Evolutionary conservation across 2,797 vertebrate genomes (phyloP).

Genomic region (Vipera ursinii): DNA sequence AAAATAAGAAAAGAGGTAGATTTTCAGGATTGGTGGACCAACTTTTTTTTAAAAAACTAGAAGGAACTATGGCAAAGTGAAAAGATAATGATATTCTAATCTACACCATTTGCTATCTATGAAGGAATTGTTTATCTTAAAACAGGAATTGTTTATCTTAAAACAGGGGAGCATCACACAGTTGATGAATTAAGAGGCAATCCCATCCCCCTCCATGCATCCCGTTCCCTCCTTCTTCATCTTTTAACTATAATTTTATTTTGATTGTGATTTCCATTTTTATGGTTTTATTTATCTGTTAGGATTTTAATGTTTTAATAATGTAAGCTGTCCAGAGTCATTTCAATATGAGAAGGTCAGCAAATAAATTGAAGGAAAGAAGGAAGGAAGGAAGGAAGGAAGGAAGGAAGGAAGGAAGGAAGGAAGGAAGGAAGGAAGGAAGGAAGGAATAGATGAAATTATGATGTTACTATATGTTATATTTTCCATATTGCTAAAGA

Average conservation of each 20-base stretch:
- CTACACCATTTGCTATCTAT: neutral
- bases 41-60: neutral
- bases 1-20: neutral
- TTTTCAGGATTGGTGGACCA: neutral
- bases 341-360: neutral
- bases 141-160: neutral
- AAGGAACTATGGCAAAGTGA: neutral
- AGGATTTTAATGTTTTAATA: neutral
- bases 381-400: no score
- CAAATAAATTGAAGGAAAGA: neutral
- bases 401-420: no score
- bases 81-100: neutral
- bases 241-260: neutral
- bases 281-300: neutral
- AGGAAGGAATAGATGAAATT: neutral
- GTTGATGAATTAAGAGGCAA: neutral
- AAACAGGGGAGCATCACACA: neutral
- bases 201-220: neutral
- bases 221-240: neutral
- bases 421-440: no score
- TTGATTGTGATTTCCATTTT: neutral
- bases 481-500: neutral
- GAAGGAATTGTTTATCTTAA: neutral
- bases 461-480: neutral
- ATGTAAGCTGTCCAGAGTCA: neutral